Percentiles rank a stretch among this genome's conserved stretches.
These are phyloP conservation scores for Myotis pilosus DNA, from an alignment of 2,797 vertebrate species.

Conservation along the genomic window DNA sequence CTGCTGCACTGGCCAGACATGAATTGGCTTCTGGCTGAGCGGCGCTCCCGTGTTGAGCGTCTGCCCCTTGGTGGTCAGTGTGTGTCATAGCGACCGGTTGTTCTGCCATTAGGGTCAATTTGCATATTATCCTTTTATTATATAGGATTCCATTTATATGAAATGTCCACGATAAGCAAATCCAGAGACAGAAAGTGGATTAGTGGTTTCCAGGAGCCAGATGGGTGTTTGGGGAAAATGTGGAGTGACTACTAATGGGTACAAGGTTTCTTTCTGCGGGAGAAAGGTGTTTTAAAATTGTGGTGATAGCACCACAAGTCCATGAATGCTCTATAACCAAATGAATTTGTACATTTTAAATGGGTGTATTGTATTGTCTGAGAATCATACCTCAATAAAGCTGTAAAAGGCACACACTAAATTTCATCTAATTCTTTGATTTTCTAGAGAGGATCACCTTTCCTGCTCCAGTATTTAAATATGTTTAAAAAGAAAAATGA, in stretches of 20 bases:
- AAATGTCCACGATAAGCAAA: accelerated
- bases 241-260: neutral
- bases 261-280: neutral
- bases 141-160: too few species aligned
- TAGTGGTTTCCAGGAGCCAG: neutral
- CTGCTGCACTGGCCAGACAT: too few species aligned
- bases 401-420: neutral
- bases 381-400: neutral
- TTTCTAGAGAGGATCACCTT: neutral
- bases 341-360: too few species aligned
- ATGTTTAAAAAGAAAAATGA: neutral
- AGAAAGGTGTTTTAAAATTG: neutral
- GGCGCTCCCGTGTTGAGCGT: too few species aligned
- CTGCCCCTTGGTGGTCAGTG: too few species aligned
- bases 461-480: neutral
- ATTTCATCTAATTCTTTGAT: too few species aligned
- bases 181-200: neutral
- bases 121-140: too few species aligned
- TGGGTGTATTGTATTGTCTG: neutral
- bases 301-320: neutral
- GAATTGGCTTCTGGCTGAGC: too few species aligned
- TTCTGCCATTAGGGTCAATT: too few species aligned
- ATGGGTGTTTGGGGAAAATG: accelerated
- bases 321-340: neutral
- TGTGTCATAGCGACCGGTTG: too few species aligned